Conservation (phyloP, 2,888 invertebrate genomes). For the Plebejus anna region DNA sequence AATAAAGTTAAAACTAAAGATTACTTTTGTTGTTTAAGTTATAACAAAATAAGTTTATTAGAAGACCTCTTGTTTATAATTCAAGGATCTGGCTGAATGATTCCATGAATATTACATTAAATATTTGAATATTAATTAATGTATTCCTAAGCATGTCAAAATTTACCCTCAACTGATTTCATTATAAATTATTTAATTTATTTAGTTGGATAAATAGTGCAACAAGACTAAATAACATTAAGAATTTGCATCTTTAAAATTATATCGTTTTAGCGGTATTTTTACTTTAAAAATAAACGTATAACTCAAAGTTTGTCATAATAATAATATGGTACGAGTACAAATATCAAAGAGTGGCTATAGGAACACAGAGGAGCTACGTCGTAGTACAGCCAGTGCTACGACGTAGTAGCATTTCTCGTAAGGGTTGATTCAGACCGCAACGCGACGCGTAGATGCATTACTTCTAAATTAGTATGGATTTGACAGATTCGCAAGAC, state of each 20-base stretch:
- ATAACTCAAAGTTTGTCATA: too few species aligned
- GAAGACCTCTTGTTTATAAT: slow-evolving; percentile 31
- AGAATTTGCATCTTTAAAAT: not conserved
- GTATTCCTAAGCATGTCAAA: slow-evolving; percentile 25
- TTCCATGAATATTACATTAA: slow-evolving; percentile 35
- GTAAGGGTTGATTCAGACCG: too few species aligned
- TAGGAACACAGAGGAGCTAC: too few species aligned
- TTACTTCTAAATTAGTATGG: too few species aligned
- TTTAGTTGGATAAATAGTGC: not conserved
- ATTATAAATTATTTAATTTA: slow-evolving; percentile 10
- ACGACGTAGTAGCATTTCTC: too few species aligned
- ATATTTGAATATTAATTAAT: slow-evolving; percentile 33
- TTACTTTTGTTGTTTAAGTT: slow-evolving; percentile 17
- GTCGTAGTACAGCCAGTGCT: too few species aligned
- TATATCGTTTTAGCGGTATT: not conserved
- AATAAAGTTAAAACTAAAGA: not conserved
- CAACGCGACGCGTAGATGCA: too few species aligned
- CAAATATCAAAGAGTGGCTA: too few species aligned
- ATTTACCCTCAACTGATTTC: slow-evolving; percentile 20
- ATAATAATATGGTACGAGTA: too few species aligned
- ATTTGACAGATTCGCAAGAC: too few species aligned
- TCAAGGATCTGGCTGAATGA: slow-evolving; percentile 30
- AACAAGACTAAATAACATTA: not conserved
- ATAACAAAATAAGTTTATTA: slow-evolving; percentile 30
- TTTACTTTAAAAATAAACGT: too few species aligned